Conservation (phyloP, 2,797 vertebrate genomes). For the Enteromius fasciolatus region DNA sequence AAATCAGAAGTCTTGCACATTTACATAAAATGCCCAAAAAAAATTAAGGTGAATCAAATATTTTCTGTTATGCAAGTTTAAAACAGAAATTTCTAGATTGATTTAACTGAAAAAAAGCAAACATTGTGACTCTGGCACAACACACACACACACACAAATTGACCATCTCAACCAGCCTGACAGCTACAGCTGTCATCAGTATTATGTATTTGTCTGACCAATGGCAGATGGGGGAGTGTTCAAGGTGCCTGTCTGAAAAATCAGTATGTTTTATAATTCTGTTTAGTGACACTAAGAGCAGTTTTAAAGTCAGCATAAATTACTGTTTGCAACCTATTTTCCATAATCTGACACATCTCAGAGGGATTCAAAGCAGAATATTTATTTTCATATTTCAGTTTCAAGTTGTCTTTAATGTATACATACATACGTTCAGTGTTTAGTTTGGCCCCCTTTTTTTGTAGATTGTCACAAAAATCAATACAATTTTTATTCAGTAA, state of each 20-base stretch:
- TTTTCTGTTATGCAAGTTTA: neutral
- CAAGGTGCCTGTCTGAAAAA: neutral
- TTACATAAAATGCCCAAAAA: neutral
- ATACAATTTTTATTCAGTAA: neutral
- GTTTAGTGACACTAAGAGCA: neutral
- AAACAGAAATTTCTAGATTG: neutral
- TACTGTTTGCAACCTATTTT: neutral
- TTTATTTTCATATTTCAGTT: neutral
- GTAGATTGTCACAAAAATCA: neutral
- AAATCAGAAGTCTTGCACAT: neutral
- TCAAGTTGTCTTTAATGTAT: neutral
- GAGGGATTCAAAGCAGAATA: neutral
- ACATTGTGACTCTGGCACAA: neutral
- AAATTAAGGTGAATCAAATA: neutral
- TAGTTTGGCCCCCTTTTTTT: neutral
- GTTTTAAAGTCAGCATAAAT: neutral
- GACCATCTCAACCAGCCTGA: conserved; percentile 5
- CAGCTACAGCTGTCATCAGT: neutral
- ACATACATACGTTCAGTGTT: neutral
- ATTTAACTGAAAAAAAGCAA: neutral
- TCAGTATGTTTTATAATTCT: neutral
- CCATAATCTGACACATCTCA: neutral
- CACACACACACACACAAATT: neutral
- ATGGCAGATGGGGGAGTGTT: neutral
- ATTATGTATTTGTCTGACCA: neutral